Base-by-base conservation (phyloP, 2,888 invertebrate genomes). In the Tholera decimalis region DNA sequence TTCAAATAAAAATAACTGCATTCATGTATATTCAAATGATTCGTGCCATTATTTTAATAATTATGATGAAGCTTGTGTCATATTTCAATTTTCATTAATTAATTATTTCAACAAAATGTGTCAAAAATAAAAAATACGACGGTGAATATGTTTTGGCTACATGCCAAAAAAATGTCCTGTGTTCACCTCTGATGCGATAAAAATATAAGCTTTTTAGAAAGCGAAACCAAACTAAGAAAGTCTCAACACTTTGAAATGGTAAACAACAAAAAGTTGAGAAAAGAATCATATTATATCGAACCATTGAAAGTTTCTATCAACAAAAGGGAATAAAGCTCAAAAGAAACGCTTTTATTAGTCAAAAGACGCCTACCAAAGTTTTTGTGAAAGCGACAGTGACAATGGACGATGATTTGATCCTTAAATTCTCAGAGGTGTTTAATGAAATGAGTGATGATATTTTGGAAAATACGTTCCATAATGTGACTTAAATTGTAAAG, bases 341-440 rank as follows among this genome's bases (percentile, higher is more conserved):
- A 77, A 76, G 69, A 65, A 69, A 79, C 50, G 72, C 69, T 73
- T 77, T 82, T 79, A 75, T 69, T 67, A 75, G 72, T 63, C 55
- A 73, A 73, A 82, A 77, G 67, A 68, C 35, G 64, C 18, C 55
- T 33, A 49, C 55, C 64, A 70, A 71, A 69, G 56, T 51, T 74
- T 75, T 72, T 62, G 62, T 64, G 56, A 62, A 66, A 63, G 54
- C 70, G 69, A 58, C 66, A 39, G 26, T 58, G 50, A 78, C 77
- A 78, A 83, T 76, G 39, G 78, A n/a, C 54, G 49, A 56, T 60
- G 63, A 73, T 73, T 80, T 76, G 60, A 77, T 76, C 67, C 70
- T 53, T 37, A 61, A 65, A 69, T 73, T 71, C 54, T 67, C 51
- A 44, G 65, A 71, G 65, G 59, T 62, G 62, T 54, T 67, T 68